phyloP scores from a whole-genome alignment of 2,113 vertebrate genomes.

The Nannobrachium achirus region DNA sequence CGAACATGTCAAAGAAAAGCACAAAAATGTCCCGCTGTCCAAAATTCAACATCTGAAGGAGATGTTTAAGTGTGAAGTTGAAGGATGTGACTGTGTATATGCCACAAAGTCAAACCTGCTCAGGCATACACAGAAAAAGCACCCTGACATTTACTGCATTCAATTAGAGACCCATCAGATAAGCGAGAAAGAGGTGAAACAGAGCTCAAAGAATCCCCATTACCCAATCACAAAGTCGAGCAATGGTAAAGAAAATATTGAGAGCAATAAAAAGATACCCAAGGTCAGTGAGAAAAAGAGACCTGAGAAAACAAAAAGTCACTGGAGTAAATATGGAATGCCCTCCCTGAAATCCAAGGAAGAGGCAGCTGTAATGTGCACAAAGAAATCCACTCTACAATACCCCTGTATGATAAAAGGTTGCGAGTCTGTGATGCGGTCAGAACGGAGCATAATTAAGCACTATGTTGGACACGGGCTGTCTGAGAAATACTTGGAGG shows the following conservation, averaged over 20 bases:
- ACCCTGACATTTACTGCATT: constrained; percentile 88
- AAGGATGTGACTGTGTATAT: constrained; percentile 93
- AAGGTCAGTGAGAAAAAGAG: constrained; percentile 60
- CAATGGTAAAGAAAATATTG: constrained; percentile 84
- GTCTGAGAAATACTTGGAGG: constrained; percentile 90
- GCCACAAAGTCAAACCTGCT: constrained; percentile 94
- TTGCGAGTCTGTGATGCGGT: constrained; percentile 91
- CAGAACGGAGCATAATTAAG: constrained; percentile 90
- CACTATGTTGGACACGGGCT: constrained; percentile 95
- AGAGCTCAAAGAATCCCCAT: constrained; percentile 78
- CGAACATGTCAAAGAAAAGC: constrained; percentile 86
- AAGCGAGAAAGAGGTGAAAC: constrained; percentile 84
- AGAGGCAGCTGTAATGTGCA: constrained; percentile 90
- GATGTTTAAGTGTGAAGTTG: constrained; percentile 89
- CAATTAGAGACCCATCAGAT: constrained; percentile 86
- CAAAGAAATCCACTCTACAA: constrained; percentile 85
- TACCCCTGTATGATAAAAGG: constrained; percentile 98
- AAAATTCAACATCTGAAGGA: constrained; percentile 81
- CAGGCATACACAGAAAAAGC: constrained; percentile 94
- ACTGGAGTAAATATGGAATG: constrained; percentile 79
- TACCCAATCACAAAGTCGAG: constrained; percentile 79
- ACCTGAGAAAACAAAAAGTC: constrained; percentile 47
- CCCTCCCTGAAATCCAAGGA: constrained; percentile 87
- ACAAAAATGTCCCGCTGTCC: constrained; percentile 81
- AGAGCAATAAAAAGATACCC: constrained; percentile 82